Evolutionary conservation across 2,888 invertebrate species (phyloP), one percentile per base, ranked within the genome.

Genomic region (Oscheius onirici): DNA sequence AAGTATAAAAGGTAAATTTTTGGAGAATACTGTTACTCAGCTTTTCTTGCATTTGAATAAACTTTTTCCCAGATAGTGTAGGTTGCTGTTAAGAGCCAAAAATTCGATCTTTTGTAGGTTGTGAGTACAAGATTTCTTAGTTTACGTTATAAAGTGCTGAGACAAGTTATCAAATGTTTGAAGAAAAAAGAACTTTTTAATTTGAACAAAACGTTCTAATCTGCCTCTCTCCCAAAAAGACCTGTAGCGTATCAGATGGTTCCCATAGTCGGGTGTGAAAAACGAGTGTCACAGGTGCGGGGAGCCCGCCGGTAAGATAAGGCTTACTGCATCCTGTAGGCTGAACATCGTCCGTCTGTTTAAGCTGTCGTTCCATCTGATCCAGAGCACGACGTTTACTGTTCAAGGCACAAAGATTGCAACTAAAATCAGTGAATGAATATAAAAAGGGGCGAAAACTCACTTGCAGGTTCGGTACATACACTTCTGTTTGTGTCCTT

Each of bases 401-500:
- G 72, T 87, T 87, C 65, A 87, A 58, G 1, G 83, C 82, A 69
- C 87, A 87, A 1, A 84, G 61, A 2, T 78, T 68, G 63, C 86
- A 86, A 6, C 86, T 86, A 57, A 65, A 84, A 66, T 6, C 3
- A 15, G 43, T 20, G 58, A 26, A 15, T 44, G 17, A 40, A 61
- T 22, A 22, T 22, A 2, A 26, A 17, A 49, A 49, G 5, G 10
- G 26, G 11, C 15, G 1, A 10, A 40, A 67, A 81, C 85, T 80
- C 58, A 87, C 87, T 77, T 75, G 71, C 87, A 87, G 17, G 78
- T 70, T 22, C 82, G 74, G 71, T 84, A 80, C 3, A 85, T 84
- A 61, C 87, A 87, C 68, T 84, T 85, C 63, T 83, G 85, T 73
- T 87, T 87, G 82, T 87, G 87, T 6, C 87, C 87, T 68, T 87